Percentiles rank a stretch among this genome's conserved stretches.
Conservation (phyloP, 2,113 vertebrate species). For the Channa argus region DNA sequence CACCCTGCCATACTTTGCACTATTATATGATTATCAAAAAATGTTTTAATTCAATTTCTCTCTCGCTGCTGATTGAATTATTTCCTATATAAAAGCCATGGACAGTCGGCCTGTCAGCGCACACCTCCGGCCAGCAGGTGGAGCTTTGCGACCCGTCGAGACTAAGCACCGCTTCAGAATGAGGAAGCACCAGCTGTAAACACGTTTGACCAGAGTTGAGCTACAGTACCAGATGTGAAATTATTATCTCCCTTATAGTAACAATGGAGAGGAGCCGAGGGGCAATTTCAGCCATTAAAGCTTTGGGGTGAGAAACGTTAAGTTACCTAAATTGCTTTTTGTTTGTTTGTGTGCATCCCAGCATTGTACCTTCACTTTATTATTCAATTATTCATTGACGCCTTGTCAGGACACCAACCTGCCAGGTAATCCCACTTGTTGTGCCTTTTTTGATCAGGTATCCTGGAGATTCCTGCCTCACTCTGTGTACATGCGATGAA, state of each 20-base stretch:
- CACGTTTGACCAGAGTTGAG: neutral
- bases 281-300: conserved; percentile 67
- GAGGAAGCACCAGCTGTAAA: conserved; percentile 14
- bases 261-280: conserved; percentile 68
- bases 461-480: conserved; percentile 60
- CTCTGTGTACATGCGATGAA: conserved; percentile 77
- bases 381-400: too few species aligned
- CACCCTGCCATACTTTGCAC: too few species aligned
- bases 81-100: too few species aligned
- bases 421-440: conserved; percentile 9
- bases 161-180: neutral
- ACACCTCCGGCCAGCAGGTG: conserved; percentile 39
- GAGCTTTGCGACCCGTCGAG: neutral
- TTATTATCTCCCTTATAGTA: neutral
- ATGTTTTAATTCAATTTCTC: too few species aligned
- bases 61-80: too few species aligned
- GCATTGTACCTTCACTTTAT: too few species aligned
- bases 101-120: too few species aligned
- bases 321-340: too few species aligned
- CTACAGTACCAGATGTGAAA: too few species aligned
- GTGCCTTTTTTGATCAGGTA: conserved; percentile 66
- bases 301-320: conserved; percentile 70
- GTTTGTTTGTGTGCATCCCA: neutral
- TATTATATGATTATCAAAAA: too few species aligned
- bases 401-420: too few species aligned